Base-by-base conservation (phyloP, 1,140 invertebrate genomes). In the Arctopsyche grandis region DNA sequence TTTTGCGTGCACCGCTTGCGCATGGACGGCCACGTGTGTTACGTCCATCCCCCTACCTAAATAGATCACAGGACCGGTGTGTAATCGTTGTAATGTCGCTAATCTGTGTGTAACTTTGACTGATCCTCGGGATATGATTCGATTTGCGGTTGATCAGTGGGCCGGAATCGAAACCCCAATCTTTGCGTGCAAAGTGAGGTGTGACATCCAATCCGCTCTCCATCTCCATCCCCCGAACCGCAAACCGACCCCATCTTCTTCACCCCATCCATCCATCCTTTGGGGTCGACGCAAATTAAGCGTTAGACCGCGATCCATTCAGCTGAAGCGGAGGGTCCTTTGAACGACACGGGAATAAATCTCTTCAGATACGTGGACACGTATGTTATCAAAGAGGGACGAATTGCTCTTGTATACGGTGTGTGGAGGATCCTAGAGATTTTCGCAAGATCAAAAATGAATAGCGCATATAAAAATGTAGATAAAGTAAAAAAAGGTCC, bases 21-120 rank as follows among this genome's bases (percentile, higher is more conserved):
- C 29, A 38, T 38, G 29, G 7, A 7, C 7, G 29, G 1, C 3
- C 7, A 38, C 29, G 29, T 38, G 1, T 4, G 3, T 4, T 38
- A 7, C 48, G 16, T 16, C 48, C 48, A 52, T 16, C 48, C 10
- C 10, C 48, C 48, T 10, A 1, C 12, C 48, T 12, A 52, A 52
- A 52, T 52, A 52, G 48, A 52, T 52, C 48, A 52, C 12, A 52
- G 48, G 16, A 16, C 48, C 48, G 12, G 10, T 5, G 48, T 14
- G 48, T 16, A 52, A 14, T 52, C 48, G 10, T 3, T 52, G 21
- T 60, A 60, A 66, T 26, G 63, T 66, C 63, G 63, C 63, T 66
- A 66, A 66, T 66, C 63, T 66, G 63, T 12, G 9, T 21, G n/a
- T 22, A 66, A 66, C 63, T 66, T 66, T 66, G 63, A 66, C 63